Evolutionary conservation across 2,888 invertebrate genomes (phyloP).

Genomic region (Megamerina dolium): DNA sequence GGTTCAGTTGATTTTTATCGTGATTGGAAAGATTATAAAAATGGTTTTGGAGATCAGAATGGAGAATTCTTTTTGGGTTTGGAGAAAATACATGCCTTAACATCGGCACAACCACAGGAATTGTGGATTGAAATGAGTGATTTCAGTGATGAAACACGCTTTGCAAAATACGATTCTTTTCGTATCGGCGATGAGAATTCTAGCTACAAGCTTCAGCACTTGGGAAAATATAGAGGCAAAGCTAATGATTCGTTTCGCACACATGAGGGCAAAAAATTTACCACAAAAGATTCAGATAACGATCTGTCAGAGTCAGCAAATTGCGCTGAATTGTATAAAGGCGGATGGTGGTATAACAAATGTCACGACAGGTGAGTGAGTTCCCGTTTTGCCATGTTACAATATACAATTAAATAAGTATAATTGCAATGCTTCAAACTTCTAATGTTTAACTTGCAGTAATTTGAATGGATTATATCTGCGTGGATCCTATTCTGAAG

Average conservation of each 20-base stretch:
- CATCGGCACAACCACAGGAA: neutral
- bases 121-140: neutral
- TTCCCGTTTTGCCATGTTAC: too few relatives aligned
- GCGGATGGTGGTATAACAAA: neutral
- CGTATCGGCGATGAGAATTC: neutral
- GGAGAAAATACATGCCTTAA: neutral
- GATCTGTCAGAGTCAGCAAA: neutral
- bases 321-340: neutral
- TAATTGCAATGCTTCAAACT: too few relatives aligned
- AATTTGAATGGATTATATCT: constrained; percentile 24
- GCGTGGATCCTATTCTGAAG: constrained; percentile 8
- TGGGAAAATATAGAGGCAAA: neutral
- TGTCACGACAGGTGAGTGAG: too few relatives aligned
- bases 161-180: neutral
- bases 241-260: neutral
- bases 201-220: neutral
- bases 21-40: neutral
- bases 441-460: too few relatives aligned
- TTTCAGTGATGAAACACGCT: neutral
- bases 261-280: neutral
- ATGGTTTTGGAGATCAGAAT: neutral
- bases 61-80: neutral
- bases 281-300: neutral
- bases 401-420: too few relatives aligned
- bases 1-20: neutral